These are phyloP conservation scores for Myocastor coypus DNA, from an alignment of 2,113 vertebrate species.

Conservation along the genomic window DNA sequence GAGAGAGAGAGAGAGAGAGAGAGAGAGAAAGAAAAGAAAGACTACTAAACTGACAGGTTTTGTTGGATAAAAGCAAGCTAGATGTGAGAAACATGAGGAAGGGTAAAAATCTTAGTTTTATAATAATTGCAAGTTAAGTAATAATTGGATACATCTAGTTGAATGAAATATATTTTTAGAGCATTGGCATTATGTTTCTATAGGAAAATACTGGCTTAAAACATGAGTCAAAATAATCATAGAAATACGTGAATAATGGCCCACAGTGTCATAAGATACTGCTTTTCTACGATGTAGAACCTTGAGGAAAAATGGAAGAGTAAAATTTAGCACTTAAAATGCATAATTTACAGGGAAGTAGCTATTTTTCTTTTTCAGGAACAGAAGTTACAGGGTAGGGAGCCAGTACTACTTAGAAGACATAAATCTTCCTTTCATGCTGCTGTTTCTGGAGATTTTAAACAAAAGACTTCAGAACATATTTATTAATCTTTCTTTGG, in stretches of 20 bases:
- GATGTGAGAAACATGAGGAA: background rate
- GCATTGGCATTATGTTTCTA: conserved; percentile 25
- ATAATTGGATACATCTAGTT: background rate
- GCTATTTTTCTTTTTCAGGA: background rate
- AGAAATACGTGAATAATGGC: background rate
- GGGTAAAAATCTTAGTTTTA: conserved; percentile 23
- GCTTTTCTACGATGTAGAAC: background rate
- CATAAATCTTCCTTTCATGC: background rate
- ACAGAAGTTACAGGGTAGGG: background rate
- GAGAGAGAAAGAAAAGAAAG: too few species aligned
- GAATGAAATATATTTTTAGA: background rate
- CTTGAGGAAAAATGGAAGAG: conserved; percentile 25
- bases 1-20: too few species aligned
- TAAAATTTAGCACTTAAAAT: conserved; percentile 17
- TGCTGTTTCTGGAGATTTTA: background rate
- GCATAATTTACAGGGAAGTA: background rate
- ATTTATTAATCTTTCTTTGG: background rate
- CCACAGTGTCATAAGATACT: background rate
- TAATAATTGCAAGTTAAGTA: background rate
- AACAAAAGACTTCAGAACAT: conserved; percentile 10
- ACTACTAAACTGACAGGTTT: background rate
- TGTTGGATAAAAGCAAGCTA: background rate
- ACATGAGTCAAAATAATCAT: background rate
- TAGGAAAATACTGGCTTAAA: background rate
- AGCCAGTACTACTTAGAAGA: background rate